These are phyloP conservation scores for Puffinus mauretanicus DNA, from an alignment of 2,113 vertebrate genomes.

Conservation along the genomic window DNA sequence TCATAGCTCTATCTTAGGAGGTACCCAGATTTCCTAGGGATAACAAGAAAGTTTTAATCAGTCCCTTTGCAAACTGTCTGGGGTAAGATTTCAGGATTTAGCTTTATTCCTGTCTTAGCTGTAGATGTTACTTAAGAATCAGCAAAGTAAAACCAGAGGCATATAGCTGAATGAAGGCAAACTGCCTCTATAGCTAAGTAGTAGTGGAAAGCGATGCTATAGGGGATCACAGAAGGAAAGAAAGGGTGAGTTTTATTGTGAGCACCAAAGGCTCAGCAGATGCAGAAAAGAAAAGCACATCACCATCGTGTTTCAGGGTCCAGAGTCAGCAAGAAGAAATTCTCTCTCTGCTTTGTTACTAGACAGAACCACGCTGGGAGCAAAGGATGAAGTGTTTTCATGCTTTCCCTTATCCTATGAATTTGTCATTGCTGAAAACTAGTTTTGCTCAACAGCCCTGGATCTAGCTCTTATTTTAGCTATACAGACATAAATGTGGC, in stretches of 20 bases:
- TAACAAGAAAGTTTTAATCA: neutral
- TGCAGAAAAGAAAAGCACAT: neutral
- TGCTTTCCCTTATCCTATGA: neutral
- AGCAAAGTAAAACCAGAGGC: neutral
- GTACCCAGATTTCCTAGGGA: neutral
- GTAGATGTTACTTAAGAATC: neutral
- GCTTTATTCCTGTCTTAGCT: neutral
- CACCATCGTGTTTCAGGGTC: neutral
- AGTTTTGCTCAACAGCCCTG: neutral
- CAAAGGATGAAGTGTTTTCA: neutral
- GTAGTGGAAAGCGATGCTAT: neutral
- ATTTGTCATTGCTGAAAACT: neutral
- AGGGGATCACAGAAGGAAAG: neutral
- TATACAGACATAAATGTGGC: rapidly evolving
- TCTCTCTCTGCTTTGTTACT: neutral
- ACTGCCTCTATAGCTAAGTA: neutral
- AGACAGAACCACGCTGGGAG: neutral
- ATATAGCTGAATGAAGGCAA: neutral
- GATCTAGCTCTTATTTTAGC: neutral
- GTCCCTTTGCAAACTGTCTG: neutral
- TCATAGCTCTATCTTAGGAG: neutral
- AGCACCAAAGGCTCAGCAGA: neutral
- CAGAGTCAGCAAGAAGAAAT: neutral
- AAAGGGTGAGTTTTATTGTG: neutral
- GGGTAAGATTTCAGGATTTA: neutral